A percentile compares a stretch with the other conserved stretches of the same genome.
phyloP scores from a whole-genome alignment of 2,888 invertebrate genomes.

The Dasypogon diadema region DNA sequence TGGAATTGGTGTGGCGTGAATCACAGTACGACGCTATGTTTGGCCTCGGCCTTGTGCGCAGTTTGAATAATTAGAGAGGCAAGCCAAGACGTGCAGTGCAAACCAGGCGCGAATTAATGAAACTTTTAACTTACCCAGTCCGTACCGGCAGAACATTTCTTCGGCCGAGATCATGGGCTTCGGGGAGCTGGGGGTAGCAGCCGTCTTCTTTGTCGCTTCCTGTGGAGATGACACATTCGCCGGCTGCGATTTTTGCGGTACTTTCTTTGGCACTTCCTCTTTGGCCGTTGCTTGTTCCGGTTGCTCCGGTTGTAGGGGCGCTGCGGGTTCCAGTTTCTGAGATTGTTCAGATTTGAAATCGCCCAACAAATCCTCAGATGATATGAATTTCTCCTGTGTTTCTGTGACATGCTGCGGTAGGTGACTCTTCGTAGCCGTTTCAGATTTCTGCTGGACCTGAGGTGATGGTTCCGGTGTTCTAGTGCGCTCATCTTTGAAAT shows the following conservation, averaged over 20 bases:
- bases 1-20: too few species aligned
- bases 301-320: not conserved
- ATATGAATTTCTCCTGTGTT: conserved; percentile 65
- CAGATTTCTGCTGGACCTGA: conserved; percentile 7
- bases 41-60: too few species aligned
- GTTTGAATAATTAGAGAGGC: not conserved
- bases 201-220: conserved; percentile 36
- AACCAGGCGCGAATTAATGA: not conserved
- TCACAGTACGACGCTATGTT: too few species aligned
- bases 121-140: conserved; percentile 72
- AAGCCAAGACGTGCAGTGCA: not conserved
- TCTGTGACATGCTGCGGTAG: not conserved
- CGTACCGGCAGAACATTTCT: conserved; percentile 76
- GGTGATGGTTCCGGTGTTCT: not conserved
- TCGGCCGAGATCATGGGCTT: conserved; percentile 70
- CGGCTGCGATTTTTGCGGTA: not conserved
- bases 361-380: conserved; percentile 67
- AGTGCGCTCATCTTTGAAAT: conserved; percentile 65
- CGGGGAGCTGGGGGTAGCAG: not conserved
- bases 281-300: not conserved
- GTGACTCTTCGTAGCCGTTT: not conserved
- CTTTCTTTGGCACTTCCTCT: not conserved
- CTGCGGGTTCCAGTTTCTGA: not conserved
- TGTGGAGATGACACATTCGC: not conserved
- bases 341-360: conserved; percentile 66